These are phyloP conservation scores for Ceratosolen fusciceps DNA, from an alignment of 1,140 invertebrate species.

Conservation along the genomic window DNA sequence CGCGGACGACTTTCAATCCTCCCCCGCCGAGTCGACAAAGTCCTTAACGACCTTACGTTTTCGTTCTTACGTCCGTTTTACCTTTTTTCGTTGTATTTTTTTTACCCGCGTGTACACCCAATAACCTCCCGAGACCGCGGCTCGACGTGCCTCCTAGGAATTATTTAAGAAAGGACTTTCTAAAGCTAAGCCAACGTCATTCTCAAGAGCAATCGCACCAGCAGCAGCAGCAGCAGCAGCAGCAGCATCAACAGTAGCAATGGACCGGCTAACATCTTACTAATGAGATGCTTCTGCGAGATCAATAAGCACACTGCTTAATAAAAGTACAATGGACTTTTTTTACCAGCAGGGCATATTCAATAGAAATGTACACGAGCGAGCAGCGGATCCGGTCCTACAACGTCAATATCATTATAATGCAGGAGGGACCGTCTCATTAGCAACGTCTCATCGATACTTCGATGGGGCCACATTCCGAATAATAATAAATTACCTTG, in stretches of 20 bases:
- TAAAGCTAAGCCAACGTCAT: slow-evolving; percentile 2
- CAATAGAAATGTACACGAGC: not conserved
- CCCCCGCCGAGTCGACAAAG: too few relatives aligned
- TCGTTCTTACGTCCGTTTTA: too few relatives aligned
- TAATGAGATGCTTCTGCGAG: slow-evolving; percentile 31
- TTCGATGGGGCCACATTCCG: too few relatives aligned
- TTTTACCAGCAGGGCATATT: too few relatives aligned
- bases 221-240: too few relatives aligned
- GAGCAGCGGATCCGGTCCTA: not conserved
- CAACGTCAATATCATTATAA: slow-evolving; percentile 9
- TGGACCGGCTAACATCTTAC: not conserved
- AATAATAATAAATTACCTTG: too few relatives aligned
- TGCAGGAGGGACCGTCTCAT: slow-evolving; percentile 25
- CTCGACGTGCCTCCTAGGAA: not conserved
- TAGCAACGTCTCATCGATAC: slow-evolving; percentile 24
- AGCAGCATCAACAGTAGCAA: too few relatives aligned
- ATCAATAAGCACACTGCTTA: not conserved
- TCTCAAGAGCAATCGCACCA: slow-evolving; percentile 21
- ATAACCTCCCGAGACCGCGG: too few relatives aligned
- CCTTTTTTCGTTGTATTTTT: too few relatives aligned
- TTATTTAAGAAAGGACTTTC: slow-evolving; percentile 25
- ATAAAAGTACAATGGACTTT: slow-evolving; percentile 7
- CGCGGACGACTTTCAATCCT: too few relatives aligned
- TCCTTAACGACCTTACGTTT: too few relatives aligned
- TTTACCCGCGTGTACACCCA: too few relatives aligned